These are phyloP conservation scores for Dryomyza anilis DNA, from an alignment of 2,888 invertebrate species.

Conservation along the genomic window DNA sequence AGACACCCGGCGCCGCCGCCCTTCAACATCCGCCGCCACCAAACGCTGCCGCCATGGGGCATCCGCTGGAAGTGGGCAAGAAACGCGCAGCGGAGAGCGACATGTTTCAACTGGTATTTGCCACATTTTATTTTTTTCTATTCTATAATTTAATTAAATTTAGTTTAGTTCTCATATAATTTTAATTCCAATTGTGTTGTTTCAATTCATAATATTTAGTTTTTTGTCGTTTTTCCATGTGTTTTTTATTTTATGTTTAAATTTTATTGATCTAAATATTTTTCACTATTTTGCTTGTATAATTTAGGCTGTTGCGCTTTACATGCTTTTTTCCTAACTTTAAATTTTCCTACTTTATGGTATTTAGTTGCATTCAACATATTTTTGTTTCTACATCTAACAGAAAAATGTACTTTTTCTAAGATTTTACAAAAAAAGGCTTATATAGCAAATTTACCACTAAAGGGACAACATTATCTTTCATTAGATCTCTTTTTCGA, in stretches of 20 bases:
- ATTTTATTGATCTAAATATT: conserved; percentile 4
- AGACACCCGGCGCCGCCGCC: conserved; percentile 64
- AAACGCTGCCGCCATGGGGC: conserved; percentile 66
- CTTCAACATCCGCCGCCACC: conserved; percentile 63
- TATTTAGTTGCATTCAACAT: too few species aligned
- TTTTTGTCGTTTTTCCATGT: conserved; percentile 11
- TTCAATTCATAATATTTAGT: too few species aligned
- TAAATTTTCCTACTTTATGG: too few species aligned
- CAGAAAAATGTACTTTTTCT: too few species aligned
- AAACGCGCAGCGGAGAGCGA: conserved; percentile 91
- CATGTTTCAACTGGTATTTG: conserved; percentile 87
- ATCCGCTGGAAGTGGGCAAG: conserved; percentile 85
- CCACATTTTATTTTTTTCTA: conserved; percentile 42
- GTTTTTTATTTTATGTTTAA: conserved; percentile 25
- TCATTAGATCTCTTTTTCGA: too few species aligned
- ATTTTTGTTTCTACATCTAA: too few species aligned
- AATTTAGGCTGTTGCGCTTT: not conserved
- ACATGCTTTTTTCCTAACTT: too few species aligned
- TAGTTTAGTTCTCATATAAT: conserved; percentile 29
- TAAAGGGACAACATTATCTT: too few species aligned
- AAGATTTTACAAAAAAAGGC: too few species aligned
- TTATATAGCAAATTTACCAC: too few species aligned
- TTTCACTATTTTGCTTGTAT: conserved; percentile 24
- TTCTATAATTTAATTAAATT: conserved; percentile 11
- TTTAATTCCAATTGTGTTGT: conserved; percentile 26